Evolutionary conservation across 2,888 invertebrate genomes (phyloP).

Genomic region (Chrysopilus asiliformis): DNA sequence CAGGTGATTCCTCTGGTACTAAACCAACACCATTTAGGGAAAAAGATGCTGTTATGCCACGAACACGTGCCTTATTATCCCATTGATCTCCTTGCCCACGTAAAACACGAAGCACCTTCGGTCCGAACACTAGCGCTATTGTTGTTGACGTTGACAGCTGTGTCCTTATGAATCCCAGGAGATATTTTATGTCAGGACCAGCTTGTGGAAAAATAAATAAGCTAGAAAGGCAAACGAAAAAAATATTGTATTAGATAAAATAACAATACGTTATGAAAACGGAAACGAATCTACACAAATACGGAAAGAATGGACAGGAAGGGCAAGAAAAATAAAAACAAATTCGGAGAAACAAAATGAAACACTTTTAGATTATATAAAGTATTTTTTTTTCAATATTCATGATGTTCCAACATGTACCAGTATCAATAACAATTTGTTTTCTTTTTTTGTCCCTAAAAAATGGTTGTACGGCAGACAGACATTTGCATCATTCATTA

Average conservation of each 20-base stretch:
- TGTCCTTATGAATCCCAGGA: constrained; percentile 81
- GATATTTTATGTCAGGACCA: constrained; percentile 84
- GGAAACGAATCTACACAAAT: too few relatives aligned
- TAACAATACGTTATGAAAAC: too few relatives aligned
- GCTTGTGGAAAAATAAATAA: constrained; percentile 73
- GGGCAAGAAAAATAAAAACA: too few relatives aligned
- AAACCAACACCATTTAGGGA: constrained; percentile 76
- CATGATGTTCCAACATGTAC: too few relatives aligned
- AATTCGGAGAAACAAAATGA: constrained; percentile 1
- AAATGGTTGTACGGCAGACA: too few relatives aligned
- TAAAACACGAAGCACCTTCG: constrained; percentile 62
- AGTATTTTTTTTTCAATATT: too few relatives aligned
- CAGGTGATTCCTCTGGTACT: constrained; percentile 71
- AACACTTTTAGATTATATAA: not conserved
- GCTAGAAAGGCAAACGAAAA: too few relatives aligned
- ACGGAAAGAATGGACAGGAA: too few relatives aligned
- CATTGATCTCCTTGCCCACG: constrained; percentile 81
- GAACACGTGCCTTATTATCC: constrained; percentile 71
- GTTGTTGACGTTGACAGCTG: constrained; percentile 79
- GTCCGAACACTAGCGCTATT: constrained; percentile 33
- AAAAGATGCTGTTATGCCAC: constrained; percentile 73
- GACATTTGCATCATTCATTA: too few relatives aligned
- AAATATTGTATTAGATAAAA: too few relatives aligned
- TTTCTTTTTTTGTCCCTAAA: too few relatives aligned
- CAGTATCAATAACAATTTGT: too few relatives aligned